Evolutionary conservation across 2,888 invertebrate species (phyloP).

Genomic region (Plusia festucae): DNA sequence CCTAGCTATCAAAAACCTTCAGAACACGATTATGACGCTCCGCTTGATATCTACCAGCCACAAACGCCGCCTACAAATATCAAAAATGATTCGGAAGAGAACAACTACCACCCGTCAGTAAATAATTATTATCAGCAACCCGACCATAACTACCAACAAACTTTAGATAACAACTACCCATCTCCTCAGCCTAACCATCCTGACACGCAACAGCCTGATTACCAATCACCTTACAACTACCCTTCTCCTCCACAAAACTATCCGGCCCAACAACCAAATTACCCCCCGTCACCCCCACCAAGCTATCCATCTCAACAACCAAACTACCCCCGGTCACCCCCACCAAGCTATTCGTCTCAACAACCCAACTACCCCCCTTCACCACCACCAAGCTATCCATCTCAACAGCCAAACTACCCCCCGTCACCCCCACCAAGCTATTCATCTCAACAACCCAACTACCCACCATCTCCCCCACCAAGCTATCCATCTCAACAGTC

Average conservation of each 20-base stretch:
- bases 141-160: slow-evolving; percentile 43
- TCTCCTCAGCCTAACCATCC: slow-evolving; percentile 37
- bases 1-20: slow-evolving; percentile 18
- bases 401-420: slow-evolving; percentile 15
- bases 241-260: slow-evolving; percentile 21
- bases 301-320: slow-evolving; percentile 19
- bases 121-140: slow-evolving; percentile 29
- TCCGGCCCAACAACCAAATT: slow-evolving; percentile 11
- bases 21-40: slow-evolving; percentile 15
- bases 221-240: slow-evolving; percentile 14
- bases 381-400: slow-evolving; percentile 19
- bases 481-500: slow-evolving; percentile 19
- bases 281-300: slow-evolving; percentile 13
- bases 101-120: slow-evolving; percentile 28
- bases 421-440: slow-evolving; percentile 17
- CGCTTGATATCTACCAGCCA: slow-evolving; percentile 2
- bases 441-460: slow-evolving; percentile 4
- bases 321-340: slow-evolving; percentile 17
- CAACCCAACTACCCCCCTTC: slow-evolving; percentile 18
- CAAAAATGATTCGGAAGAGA: slow-evolving; percentile 13
- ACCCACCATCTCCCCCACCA: slow-evolving; percentile 9
- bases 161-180: slow-evolving; percentile 47
- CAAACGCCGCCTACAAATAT: slow-evolving; percentile 17
- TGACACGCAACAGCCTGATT: neutral
- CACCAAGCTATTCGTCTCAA: slow-evolving; percentile 18